A percentile compares a stretch with the other conserved stretches of the same genome.
Conservation (phyloP, 2,888 invertebrate species). For the Pocota personata region DNA sequence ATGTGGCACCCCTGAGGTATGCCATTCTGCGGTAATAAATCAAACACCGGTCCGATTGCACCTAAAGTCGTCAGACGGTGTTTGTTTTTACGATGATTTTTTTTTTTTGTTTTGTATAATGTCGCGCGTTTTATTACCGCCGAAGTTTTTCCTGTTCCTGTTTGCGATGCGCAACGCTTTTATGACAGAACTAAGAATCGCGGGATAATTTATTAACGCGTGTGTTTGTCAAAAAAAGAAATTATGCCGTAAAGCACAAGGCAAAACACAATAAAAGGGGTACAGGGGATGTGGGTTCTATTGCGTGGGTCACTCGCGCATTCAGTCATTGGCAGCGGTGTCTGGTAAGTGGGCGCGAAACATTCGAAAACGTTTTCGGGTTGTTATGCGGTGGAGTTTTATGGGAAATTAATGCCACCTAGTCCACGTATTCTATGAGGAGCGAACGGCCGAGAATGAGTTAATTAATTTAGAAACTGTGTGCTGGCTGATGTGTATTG, state of each 20-base stretch:
- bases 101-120: background rate
- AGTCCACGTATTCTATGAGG: conserved; percentile 10
- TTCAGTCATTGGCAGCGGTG: background rate
- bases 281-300: background rate
- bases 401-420: conserved; percentile 69
- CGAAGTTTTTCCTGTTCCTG: background rate
- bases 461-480: conserved; percentile 64
- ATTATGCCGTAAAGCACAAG: conserved; percentile 10
- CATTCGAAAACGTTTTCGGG: conserved; percentile 50
- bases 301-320: conserved; percentile 50
- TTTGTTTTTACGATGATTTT: conserved; percentile 15
- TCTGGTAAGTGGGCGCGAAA: conserved; percentile 63
- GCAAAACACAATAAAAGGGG: background rate
- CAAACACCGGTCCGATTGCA: conserved; percentile 27
- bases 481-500: conserved; percentile 17
- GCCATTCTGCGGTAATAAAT: conserved; percentile 52
- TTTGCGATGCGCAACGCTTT: conserved; percentile 9
- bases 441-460: conserved; percentile 22
- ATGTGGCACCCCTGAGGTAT: conserved; percentile 44
- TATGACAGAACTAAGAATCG: conserved; percentile 38
- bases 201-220: conserved; percentile 55
- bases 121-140: conserved; percentile 25
- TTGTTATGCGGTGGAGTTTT: conserved; percentile 59
- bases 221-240: conserved; percentile 33
- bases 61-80: background rate